Percentiles rank a stretch among this genome's conserved stretches.
Conservation (phyloP, 2,113 vertebrate genomes). For the Mobula hypostoma region DNA sequence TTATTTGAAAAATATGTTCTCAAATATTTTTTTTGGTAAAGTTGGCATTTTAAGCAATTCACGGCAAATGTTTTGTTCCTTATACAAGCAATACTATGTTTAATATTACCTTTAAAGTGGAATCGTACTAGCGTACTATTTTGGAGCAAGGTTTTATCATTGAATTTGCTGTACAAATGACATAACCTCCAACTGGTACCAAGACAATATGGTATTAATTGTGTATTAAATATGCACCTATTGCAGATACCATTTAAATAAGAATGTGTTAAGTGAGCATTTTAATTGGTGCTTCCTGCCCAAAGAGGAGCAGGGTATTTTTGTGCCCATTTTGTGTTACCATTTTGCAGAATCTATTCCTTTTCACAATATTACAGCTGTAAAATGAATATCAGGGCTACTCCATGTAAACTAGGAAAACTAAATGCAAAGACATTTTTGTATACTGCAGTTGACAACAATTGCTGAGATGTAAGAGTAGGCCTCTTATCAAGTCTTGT, state of each 20-base stretch:
- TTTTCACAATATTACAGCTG: background rate
- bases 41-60: constrained; percentile 4
- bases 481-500: background rate
- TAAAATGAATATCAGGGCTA: background rate
- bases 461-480: too few relatives aligned
- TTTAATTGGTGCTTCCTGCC: background rate
- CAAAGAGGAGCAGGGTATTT: background rate
- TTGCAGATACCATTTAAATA: constrained; percentile 8
- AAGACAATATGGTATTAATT: background rate
- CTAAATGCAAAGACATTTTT: background rate
- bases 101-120: background rate
- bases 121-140: background rate
- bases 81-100: background rate
- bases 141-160: background rate
- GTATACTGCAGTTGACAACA: background rate
- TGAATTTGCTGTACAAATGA: background rate
- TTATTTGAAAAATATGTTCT: constrained; percentile 23
- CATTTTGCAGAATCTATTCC: background rate
- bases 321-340: background rate
- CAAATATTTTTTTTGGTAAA: background rate
- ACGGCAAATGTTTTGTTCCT: background rate
- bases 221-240: background rate
- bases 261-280: background rate
- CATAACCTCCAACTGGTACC: background rate
- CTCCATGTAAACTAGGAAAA: background rate